Evolutionary conservation across 2,888 invertebrate species (phyloP).

Genomic region (Standfussiana lucernea): DNA sequence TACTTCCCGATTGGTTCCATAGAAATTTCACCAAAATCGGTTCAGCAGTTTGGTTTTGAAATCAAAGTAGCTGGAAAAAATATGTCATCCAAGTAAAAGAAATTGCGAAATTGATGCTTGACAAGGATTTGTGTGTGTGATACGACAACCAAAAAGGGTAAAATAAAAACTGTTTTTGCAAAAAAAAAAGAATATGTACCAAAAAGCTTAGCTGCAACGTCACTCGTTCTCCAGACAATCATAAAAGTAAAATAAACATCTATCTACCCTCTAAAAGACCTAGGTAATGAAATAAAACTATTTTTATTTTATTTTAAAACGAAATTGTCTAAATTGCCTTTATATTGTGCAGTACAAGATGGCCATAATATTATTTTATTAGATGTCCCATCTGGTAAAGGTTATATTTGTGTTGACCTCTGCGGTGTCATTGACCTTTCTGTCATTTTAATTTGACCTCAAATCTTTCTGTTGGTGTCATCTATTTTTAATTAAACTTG

Average conservation of each 20-base stretch:
- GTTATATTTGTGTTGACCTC: constrained; percentile 51
- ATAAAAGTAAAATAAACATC: background rate
- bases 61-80: no score
- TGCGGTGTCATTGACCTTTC: constrained; percentile 65
- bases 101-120: no score
- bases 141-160: no score
- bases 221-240: background rate
- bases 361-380: constrained; percentile 20
- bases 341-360: constrained; percentile 13
- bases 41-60: no score
- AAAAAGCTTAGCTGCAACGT: background rate
- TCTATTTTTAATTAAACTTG: constrained; percentile 51
- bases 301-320: constrained; percentile 8
- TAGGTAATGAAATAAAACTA: constrained; percentile 6
- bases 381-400: constrained; percentile 35
- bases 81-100: no score
- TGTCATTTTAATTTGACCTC: constrained; percentile 58
- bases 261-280: constrained; percentile 14
- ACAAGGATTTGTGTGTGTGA: no score
- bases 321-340: constrained; percentile 18
- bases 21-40: no score
- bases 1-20: no score
- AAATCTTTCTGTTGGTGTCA: constrained; percentile 29
- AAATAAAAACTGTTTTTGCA: no score
- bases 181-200: no score